phyloP scores from a whole-genome alignment of 2,888 invertebrate species.

The Volucella inanis region DNA sequence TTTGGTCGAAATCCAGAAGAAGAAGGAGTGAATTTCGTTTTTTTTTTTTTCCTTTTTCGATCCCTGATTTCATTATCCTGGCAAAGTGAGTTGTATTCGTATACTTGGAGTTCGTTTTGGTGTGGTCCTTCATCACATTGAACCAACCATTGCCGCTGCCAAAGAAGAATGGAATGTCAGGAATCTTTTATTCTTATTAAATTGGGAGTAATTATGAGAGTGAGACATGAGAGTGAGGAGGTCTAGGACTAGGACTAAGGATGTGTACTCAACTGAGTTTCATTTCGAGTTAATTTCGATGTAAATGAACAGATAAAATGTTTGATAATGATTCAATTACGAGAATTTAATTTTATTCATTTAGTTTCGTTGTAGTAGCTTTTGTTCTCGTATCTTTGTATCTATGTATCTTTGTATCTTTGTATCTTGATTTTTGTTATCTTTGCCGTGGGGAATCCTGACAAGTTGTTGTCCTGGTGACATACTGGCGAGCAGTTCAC shows the following conservation, averaged over 20 bases:
- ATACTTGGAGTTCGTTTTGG: conserved; percentile 30
- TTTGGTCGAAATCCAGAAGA: conserved; percentile 17
- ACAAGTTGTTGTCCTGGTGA: conserved; percentile 73
- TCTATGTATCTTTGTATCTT: too few relatives aligned
- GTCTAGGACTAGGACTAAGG: conserved; percentile 1
- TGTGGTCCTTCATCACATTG: conserved; percentile 17
- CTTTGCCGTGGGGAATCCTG: conserved; percentile 42
- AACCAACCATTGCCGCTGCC: conserved; percentile 32
- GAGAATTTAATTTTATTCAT: conserved; percentile 76
- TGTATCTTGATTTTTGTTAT: conserved; percentile 29
- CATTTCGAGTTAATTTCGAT: conserved; percentile 81
- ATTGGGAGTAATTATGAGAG: conserved; percentile 72
- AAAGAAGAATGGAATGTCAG: conserved; percentile 70
- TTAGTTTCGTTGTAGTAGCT: conserved; percentile 41
- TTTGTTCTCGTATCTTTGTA: conserved; percentile 14
- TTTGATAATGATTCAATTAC: conserved; percentile 82
- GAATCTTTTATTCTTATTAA: conserved; percentile 75
- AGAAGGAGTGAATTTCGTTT: conserved; percentile 33
- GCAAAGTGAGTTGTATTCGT: conserved; percentile 40
- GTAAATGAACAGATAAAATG: conserved; percentile 82
- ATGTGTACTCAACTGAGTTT: conserved; percentile 44
- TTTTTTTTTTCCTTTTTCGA: conserved; percentile 5
- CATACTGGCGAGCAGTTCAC: conserved; percentile 53
- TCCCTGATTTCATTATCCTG: conserved; percentile 52
- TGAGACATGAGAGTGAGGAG: background rate